These are phyloP conservation scores for Notolabrus celidotus DNA, from an alignment of 2,797 vertebrate species.

Conservation along the genomic window DNA sequence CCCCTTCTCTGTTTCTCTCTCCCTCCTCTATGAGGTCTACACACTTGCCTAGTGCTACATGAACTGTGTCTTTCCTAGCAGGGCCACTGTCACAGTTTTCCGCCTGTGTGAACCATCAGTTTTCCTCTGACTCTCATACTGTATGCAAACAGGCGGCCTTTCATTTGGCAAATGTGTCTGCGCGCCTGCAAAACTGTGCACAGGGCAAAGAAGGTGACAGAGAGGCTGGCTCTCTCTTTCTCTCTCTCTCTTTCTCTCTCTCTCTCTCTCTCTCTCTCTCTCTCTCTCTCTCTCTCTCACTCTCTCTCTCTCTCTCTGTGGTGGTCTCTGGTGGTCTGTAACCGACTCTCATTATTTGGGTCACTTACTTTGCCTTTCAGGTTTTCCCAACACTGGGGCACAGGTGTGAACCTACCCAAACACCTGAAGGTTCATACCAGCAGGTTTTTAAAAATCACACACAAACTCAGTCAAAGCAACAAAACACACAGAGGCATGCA, in stretches of 20 bases:
- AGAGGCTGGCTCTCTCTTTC: constrained; percentile 13
- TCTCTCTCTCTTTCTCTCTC: not conserved
- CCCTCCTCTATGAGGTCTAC: constrained; percentile 23
- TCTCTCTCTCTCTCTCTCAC: not conserved
- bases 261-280: not conserved
- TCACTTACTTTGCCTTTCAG: constrained; percentile 57
- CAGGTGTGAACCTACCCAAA: constrained; percentile 65
- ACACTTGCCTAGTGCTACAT: constrained; percentile 47
- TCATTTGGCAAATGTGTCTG: constrained; percentile 53
- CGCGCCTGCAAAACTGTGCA: constrained; percentile 42
- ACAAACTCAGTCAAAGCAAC: too few relatives aligned
- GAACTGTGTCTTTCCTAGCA: constrained; percentile 35
- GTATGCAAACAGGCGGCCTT: constrained; percentile 62
- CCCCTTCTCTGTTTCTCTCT: constrained; percentile 21
- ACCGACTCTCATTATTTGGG: constrained; percentile 61
- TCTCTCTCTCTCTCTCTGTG: not conserved
- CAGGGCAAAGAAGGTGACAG: constrained; percentile 49
- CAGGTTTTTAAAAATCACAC: constrained; percentile 28
- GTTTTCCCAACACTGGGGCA: constrained; percentile 43
- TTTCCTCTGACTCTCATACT: constrained; percentile 48
- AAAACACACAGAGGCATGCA: too few relatives aligned
- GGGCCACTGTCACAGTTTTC: constrained; percentile 55
- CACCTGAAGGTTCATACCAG: constrained; percentile 40
- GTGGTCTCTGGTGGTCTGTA: constrained; percentile 31
- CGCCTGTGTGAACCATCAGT: constrained; percentile 51